These are phyloP conservation scores for Piezodorus guildinii DNA, from an alignment of 1,140 invertebrate species.

Conservation along the genomic window DNA sequence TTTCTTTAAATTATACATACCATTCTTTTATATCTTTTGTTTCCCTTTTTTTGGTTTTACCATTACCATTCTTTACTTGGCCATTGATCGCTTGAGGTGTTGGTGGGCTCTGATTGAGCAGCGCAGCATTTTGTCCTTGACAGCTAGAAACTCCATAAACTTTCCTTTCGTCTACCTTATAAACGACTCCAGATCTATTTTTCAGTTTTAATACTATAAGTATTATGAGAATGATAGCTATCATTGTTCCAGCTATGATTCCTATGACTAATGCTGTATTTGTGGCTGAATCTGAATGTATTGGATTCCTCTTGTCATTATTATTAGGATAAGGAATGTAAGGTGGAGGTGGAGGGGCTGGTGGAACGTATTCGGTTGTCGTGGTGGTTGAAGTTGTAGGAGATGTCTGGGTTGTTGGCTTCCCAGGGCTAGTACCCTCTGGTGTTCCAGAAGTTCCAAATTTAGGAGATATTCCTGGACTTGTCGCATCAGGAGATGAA, in stretches of 20 bases:
- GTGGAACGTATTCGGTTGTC: constrained; percentile 23
- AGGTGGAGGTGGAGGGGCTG: constrained; percentile 22
- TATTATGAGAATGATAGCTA: constrained; percentile 81
- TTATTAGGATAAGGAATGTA: constrained; percentile 17
- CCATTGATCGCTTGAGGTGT: constrained; percentile 38
- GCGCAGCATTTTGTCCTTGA: constrained; percentile 60
- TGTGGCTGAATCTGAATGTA: constrained; percentile 58
- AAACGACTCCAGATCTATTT: constrained; percentile 71
- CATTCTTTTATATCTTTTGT: constrained; percentile 86
- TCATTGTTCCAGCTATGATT: constrained; percentile 81
- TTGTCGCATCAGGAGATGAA: not conserved
- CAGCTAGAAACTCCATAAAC: constrained; percentile 44
- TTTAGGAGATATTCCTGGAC: not conserved
- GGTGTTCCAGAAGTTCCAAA: not conserved
- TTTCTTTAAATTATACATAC: constrained; percentile 57
- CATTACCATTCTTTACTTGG: constrained; percentile 35
- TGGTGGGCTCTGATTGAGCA: constrained; percentile 45
- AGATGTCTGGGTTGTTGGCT: not conserved
- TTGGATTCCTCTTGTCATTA: constrained; percentile 42
- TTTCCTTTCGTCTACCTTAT: constrained; percentile 82
- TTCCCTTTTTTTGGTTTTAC: constrained; percentile 58
- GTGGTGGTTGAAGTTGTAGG: constrained; percentile 16
- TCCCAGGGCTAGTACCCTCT: not conserved
- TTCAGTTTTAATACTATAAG: constrained; percentile 82
- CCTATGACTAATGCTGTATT: constrained; percentile 68